Conservation (phyloP, 2,797 vertebrate species). For the Protonibea diacanthus region DNA sequence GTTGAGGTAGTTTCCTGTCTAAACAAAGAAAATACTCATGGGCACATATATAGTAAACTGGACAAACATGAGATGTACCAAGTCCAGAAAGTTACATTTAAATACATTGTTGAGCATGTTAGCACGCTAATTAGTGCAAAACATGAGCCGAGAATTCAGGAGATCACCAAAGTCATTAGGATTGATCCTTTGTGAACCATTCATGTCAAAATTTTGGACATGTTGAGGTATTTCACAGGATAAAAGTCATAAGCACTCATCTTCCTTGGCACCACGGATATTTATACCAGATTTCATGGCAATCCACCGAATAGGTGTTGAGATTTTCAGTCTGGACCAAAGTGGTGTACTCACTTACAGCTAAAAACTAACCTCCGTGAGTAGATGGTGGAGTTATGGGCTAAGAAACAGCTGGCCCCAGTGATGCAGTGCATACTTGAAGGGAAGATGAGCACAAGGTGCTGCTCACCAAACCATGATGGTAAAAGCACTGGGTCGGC, state of each 20-base stretch:
- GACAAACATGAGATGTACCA: neutral
- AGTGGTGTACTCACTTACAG: neutral
- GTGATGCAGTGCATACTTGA: neutral
- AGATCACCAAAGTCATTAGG: neutral
- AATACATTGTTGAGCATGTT: neutral
- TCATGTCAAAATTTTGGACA: neutral
- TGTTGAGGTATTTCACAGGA: neutral
- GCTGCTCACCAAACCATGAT: neutral
- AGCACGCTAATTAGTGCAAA: neutral
- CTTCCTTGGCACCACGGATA: no score
- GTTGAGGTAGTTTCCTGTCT: neutral
- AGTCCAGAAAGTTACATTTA: no score
- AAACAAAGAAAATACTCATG: neutral
- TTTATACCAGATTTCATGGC: neutral
- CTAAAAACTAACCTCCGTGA: slow-evolving; percentile 3
- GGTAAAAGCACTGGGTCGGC: slow-evolving; percentile 40
- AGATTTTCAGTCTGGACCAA: neutral
- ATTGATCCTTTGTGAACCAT: neutral
- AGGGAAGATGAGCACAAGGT: slow-evolving; percentile 20
- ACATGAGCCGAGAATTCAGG: no score
- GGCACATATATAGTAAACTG: neutral
- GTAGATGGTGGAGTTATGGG: neutral
- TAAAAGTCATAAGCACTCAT: neutral
- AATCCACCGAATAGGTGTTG: neutral
- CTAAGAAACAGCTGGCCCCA: slow-evolving; percentile 3